Base-by-base conservation (phyloP, 2,797 vertebrate genomes). In the Tachyglossus aculeatus region DNA sequence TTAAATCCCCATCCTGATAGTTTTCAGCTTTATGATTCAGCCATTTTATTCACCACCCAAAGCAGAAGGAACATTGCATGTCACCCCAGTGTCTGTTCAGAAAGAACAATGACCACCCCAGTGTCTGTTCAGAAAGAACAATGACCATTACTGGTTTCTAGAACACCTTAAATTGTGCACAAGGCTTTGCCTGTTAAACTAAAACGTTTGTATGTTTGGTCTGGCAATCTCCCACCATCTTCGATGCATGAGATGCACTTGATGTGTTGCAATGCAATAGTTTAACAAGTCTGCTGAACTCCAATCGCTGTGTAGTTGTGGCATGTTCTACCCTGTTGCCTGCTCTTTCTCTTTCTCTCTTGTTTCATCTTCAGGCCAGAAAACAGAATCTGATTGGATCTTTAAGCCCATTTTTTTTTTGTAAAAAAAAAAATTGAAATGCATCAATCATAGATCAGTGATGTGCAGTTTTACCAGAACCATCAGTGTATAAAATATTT, bases 391-490 rank as follows among this genome's bases (percentile, higher is more conserved):
- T 75, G 40, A 57, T 61, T 67, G 71, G 5, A 0, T 56, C 65
- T 39, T 2, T 3, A 73, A 72, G 22, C 22, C 58, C 62, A 21
- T 27, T 47, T 34, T 75, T 59, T 40, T 31, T 62, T 9, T 2
- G 44, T n/a, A n/a, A n/a, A n/a, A n/a, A n/a, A n/a, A n/a, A n/a
- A n/a, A n/a, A 40, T 12, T 47, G 66, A 37, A 76, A 34, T 67
- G 67, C 65, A 61, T 64, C 45, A 57, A 24, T 60, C 9, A 78
- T 50, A 16, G 60, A 65, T 51, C 31, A 43, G 50, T 71, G 22
- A 5, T 50, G 43, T 50, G 67, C 40, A 60, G 29, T 51, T 76
- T 77, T 79, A 78, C 60, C 84, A 85, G 76, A 91, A 86, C 85
- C 75, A 87, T 75, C 63, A 78, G 37, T 74, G 74, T 41, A 53